Evolutionary conservation across 1,140 invertebrate genomes (phyloP), one percentile per base, ranked within the genome.

Genomic region (Nomia melanderi): DNA sequence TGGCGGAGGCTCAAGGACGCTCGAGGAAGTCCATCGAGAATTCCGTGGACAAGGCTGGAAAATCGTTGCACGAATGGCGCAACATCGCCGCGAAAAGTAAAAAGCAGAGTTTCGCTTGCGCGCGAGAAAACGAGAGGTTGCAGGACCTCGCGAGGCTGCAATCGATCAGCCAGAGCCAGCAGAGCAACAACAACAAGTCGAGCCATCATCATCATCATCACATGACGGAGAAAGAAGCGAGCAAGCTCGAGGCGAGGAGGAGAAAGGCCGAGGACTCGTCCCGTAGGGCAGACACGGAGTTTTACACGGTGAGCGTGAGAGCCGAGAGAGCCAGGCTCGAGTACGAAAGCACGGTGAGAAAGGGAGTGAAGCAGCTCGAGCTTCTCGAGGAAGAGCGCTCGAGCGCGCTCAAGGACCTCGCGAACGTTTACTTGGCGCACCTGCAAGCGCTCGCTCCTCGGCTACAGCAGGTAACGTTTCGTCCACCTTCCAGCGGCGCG

Each of bases 251-350:
- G 90, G 95, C 96, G 72, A 98, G 98, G 86, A 95, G 97, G 86
- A 94, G 95, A 78, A 98, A 98, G 91, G 96, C 96, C n/a, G 96
- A 98, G 90, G 97, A 98, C 87, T 94, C 95, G 2, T 95, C 98
- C 4, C 95, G 97, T 84, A 97, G 98, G 88, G 96, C 97, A 31
- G 98, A 99, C 90, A 96, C 97, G 27, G 97, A 98, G 86, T 99
- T 98, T 91, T 98, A 98, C 88, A 97, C 97, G 75, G 94, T 96
- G 23, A 98, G 97, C 88, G 95, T 98, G 50, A 94, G 97, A 82
- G 96, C 97, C 11, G 98, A 99, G 91, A 93, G 97, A 87, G 95
- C 97, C 17, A 95, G 97, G 80, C 93, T 97, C 78, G 98, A 99
- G 91, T 98, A 98, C 96, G 98, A 99, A 91, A 95, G 96, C 53